Evolutionary conservation across 2,113 vertebrate species (phyloP), one percentile per base, ranked within the genome.

Genomic region (Oreochromis aureus): DNA sequence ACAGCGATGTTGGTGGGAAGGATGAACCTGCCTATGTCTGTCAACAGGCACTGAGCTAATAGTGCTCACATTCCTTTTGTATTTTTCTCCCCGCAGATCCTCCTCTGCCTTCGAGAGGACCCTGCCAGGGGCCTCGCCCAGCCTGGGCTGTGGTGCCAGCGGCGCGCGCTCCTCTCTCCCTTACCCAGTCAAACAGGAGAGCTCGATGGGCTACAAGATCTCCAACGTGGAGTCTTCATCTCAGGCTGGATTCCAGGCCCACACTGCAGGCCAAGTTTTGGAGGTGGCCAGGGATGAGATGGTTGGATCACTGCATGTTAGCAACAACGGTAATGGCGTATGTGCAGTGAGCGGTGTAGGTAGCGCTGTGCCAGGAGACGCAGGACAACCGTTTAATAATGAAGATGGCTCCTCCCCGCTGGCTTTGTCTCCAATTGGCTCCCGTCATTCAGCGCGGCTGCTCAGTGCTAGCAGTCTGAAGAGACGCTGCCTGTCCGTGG

Each of bases 151-250:
- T 46, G 55, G 84, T 58, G 79, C 92, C 81, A 92, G 89, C 16
- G 81, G 88, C 5, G 46, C 58, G 19, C 86, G 78, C 34, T 91
- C 92, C 16, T 84, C 92, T 81, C 93, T 94, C 5, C 83, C 89
- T 81, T 98, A 98, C 89, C 94, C 96, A 51, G 97, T 99, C 97
- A 99, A 99, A 94, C 98, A 98, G 93, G 99, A 99, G 94, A 96
- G 95, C 89, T 95, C 95, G 2, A 94, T 96, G 39, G 94, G 96
- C 93, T 98, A 97, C 95, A 97, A 97, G 89, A 95, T 94, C 90
- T 87, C 94, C 19, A 88, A 84, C 66, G 10, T 69, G 2, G 90
- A 16, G 58, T 94, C 95, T 94, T 91, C 94, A 44, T 94, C 96
- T 87, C 96, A 95, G 91, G 88, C 96, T 89, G 95, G 82, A 7